phyloP scores from a whole-genome alignment of 2,113 vertebrate genomes.

The Rhineura floridana region DNA sequence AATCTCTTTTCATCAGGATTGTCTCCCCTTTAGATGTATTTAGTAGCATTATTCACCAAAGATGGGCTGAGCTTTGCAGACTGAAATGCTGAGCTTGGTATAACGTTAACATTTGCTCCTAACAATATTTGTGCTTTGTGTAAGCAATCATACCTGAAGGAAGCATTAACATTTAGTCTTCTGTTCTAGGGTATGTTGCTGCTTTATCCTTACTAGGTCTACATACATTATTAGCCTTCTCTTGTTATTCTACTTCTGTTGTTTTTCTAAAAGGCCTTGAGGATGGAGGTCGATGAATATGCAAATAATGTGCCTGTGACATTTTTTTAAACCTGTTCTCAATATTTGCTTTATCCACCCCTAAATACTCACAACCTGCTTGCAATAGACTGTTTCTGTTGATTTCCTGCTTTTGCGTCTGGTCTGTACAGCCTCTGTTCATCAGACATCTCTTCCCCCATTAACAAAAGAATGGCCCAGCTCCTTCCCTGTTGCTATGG shows the following conservation, averaged over 20 bases:
- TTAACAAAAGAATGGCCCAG: neutral
- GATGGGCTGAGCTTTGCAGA: constrained; percentile 46
- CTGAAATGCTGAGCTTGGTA: constrained; percentile 47
- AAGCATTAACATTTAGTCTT: neutral
- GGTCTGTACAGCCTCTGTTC: neutral
- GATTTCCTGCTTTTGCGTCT: neutral
- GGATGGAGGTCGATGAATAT: neutral
- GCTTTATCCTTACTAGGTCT: neutral
- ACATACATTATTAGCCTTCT: neutral
- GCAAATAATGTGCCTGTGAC: neutral
- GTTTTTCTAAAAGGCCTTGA: neutral
- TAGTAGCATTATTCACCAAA: constrained; percentile 51
- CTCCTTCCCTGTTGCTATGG: neutral
- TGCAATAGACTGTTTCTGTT: neutral
- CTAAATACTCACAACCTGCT: neutral
- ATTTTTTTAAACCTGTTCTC: no score
- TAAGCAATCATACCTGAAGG: neutral
- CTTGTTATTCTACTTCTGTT: neutral
- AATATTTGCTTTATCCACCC: no score
- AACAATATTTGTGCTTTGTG: neutral
- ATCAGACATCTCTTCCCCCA: neutral
- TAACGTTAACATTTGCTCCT: constrained; percentile 44
- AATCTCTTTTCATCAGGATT: constrained; percentile 37
- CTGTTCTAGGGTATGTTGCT: constrained; percentile 32
- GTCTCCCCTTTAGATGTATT: constrained; percentile 47